Evolutionary conservation across 2,888 invertebrate species (phyloP).

Genomic region (Orgyia antiqua): DNA sequence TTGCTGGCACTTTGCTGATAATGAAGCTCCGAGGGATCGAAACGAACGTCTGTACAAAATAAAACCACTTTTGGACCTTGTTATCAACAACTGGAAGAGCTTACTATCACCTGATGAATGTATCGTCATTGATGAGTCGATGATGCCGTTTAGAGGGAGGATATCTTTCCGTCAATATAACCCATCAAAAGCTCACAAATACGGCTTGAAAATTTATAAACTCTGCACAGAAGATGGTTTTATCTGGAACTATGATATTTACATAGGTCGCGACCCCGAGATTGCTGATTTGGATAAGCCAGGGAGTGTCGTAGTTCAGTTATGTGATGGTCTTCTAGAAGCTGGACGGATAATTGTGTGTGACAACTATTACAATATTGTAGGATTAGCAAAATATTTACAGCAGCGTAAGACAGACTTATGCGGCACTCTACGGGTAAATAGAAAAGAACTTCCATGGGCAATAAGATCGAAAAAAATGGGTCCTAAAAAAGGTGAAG

Average conservation of each 20-base stretch:
- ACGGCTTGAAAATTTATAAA: slow-evolving; percentile 21
- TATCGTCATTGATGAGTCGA: slow-evolving; percentile 20
- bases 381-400: too few species aligned
- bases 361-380: too few species aligned
- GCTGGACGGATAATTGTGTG: too few species aligned
- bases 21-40: slow-evolving; percentile 8
- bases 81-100: slow-evolving; percentile 14
- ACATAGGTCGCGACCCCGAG: neutral
- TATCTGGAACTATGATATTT: neutral
- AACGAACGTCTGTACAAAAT: slow-evolving; percentile 18
- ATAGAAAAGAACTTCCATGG: too few species aligned
- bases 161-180: slow-evolving; percentile 16
- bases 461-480: too few species aligned
- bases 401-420: too few species aligned
- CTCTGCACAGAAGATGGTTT: too few species aligned
- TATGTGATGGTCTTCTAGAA: too few species aligned
- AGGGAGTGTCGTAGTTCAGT: too few species aligned
- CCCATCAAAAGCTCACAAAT: slow-evolving; percentile 20
- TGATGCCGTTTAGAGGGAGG: slow-evolving; percentile 19
- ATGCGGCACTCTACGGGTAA: too few species aligned
- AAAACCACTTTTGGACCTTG: slow-evolving; percentile 15
- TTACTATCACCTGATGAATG: slow-evolving; percentile 12
- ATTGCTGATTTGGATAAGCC: neutral
- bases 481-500: too few species aligned
- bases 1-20: slow-evolving; percentile 23